Conservation (phyloP, 2,797 vertebrate genomes). For the Neoniphon sammara region DNA sequence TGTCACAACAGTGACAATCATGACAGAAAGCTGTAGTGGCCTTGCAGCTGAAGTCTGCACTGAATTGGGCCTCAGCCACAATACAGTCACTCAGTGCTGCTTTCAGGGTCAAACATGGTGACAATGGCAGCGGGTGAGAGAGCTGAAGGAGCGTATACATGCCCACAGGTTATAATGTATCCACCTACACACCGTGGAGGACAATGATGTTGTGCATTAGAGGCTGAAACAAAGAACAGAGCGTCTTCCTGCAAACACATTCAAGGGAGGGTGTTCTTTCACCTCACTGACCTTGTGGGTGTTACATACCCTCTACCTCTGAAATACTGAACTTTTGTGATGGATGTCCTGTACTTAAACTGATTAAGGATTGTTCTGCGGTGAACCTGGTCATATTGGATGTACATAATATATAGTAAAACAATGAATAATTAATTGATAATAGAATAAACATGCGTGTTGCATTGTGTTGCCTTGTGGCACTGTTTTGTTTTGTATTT, state of each 20-base stretch:
- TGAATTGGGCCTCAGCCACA: background rate
- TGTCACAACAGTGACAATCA: no score
- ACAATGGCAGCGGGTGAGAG: constrained; percentile 28
- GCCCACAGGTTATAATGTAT: constrained; percentile 53
- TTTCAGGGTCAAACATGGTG: constrained; percentile 18
- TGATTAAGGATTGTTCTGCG: constrained; percentile 40
- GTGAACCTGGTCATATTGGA: constrained; percentile 48
- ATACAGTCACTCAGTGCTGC: constrained; percentile 2
- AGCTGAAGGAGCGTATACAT: constrained; percentile 14
- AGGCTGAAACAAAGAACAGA: constrained; percentile 55
- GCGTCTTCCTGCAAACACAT: constrained; percentile 59
- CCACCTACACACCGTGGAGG: constrained; percentile 36
- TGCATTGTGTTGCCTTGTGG: constrained; percentile 18
- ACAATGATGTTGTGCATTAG: constrained; percentile 55
- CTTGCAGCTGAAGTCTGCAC: background rate
- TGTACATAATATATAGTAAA: constrained; percentile 53
- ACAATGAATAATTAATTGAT: constrained; percentile 63
- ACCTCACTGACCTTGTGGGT: constrained; percentile 76
- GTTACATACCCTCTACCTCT: constrained; percentile 17
- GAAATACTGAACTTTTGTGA: constrained; percentile 59
- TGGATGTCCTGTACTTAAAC: constrained; percentile 39
- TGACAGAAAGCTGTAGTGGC: constrained; percentile 18
- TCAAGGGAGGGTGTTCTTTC: constrained; percentile 59
- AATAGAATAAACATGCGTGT: constrained; percentile 35
- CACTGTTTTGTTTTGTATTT: background rate